Conservation (phyloP, 1,140 invertebrate species). For the Philopotamus ludificatus region DNA sequence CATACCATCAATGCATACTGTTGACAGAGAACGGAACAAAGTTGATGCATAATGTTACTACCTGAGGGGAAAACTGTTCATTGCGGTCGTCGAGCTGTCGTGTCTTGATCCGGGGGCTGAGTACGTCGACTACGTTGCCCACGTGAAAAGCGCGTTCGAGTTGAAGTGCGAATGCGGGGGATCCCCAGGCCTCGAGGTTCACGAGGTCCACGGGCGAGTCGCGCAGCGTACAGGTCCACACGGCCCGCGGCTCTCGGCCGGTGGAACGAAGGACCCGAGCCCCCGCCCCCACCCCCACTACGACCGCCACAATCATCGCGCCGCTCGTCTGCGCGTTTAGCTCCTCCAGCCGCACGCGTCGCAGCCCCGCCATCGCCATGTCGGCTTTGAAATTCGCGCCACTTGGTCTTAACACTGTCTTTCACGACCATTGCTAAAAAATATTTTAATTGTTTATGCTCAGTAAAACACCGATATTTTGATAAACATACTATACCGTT, state of each 20-base stretch:
- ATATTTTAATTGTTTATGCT: too few species aligned
- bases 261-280: background rate
- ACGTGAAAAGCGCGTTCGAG: conserved; percentile 60
- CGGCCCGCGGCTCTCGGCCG: conserved; percentile 43
- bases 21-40: background rate
- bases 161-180: conserved; percentile 57
- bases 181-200: conserved; percentile 69
- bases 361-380: background rate
- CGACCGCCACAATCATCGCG: background rate
- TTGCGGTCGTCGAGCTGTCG: conserved; percentile 56
- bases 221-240: conserved; percentile 69
- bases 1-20: background rate
- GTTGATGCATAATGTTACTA: conserved; percentile 44
- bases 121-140: conserved; percentile 65
- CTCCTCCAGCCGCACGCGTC: background rate
- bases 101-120: conserved; percentile 58
- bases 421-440: too few species aligned
- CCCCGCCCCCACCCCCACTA: background rate
- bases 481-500: too few species aligned
- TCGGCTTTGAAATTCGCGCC: too few species aligned
- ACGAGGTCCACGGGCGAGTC: conserved; percentile 67
- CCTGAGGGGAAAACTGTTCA: conserved; percentile 62
- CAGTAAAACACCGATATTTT: too few species aligned
- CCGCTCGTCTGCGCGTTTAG: background rate
- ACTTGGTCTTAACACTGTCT: too few species aligned